phyloP scores from a whole-genome alignment of 2,888 invertebrate genomes.

The Apamea crenata region DNA sequence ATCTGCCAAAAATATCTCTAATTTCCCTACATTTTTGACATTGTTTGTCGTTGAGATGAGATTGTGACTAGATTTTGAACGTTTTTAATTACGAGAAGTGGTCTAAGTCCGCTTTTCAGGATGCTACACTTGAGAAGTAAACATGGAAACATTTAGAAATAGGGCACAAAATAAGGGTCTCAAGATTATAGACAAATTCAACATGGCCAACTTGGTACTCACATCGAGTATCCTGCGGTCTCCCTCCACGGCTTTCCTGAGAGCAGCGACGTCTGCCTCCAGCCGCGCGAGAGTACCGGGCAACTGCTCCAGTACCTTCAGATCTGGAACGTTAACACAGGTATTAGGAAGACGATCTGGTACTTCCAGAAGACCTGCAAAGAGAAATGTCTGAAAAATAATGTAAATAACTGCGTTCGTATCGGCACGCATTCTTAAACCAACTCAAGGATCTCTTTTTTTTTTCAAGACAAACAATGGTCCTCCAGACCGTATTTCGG shows the following conservation, averaged over 20 bases:
- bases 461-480: no score
- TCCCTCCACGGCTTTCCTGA: constrained; percentile 86
- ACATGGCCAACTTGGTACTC: background rate
- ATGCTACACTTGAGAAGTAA: background rate
- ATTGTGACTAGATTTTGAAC: no score
- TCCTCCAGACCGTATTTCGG: no score
- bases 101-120: background rate
- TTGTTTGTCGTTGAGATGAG: no score
- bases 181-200: background rate
- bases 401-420: background rate
- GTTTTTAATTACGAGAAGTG: no score
- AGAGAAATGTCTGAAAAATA: background rate
- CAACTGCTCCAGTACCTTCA: constrained; percentile 86
- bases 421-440: no score
- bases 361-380: background rate
- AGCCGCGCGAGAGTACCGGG: constrained; percentile 85
- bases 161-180: background rate
- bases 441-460: no score
- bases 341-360: background rate
- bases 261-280: constrained; percentile 86
- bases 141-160: background rate
- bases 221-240: constrained; percentile 79
- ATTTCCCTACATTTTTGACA: no score
- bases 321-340: constrained; percentile 73
- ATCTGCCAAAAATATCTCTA: no score